Conservation (phyloP, 2,888 invertebrate genomes). For the Volucella inanis region DNA sequence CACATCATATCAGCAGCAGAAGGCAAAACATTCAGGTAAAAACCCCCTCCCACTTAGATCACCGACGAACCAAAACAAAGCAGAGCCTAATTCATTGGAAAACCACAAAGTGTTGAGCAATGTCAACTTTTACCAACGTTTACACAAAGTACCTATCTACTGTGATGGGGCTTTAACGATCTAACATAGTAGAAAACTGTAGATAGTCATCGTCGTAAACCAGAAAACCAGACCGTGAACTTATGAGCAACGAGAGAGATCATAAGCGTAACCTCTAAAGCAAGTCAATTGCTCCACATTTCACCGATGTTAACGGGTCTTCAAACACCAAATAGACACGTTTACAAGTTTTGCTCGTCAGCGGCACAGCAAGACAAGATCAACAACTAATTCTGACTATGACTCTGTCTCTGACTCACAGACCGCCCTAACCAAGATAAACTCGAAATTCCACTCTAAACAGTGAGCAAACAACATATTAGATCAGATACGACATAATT, state of each 20-base stretch:
- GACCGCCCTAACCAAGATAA: no score
- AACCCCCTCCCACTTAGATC: no score
- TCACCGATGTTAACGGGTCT: not conserved
- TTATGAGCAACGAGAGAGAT: conserved; percentile 11
- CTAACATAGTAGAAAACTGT: conserved; percentile 4
- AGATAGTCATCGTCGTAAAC: not conserved
- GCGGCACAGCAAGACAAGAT: conserved; percentile 6
- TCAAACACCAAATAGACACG: not conserved
- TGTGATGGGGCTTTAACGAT: conserved; percentile 38
- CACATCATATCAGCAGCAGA: no score
- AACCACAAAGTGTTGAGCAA: conserved; percentile 18
- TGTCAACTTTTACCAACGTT: conserved; percentile 27
- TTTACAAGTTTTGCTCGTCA: conserved; percentile 12
- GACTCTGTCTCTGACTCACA: no score
- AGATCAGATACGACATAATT: conserved; percentile 2
- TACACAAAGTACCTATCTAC: conserved; percentile 1
- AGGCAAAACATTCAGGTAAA: no score
- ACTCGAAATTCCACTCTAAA: no score
- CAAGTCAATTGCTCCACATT: conserved; percentile 46
- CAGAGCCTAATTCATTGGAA: conserved; percentile 19
- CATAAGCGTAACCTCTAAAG: conserved; percentile 20
- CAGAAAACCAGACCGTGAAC: conserved; percentile 67
- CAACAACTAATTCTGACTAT: no score
- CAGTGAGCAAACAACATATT: no score
- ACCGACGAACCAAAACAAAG: conserved; percentile 4